A percentile compares a stretch with the other conserved stretches of the same genome.
Conservation (phyloP, 2,888 invertebrate species). For the Leptothorax acervorum region DNA sequence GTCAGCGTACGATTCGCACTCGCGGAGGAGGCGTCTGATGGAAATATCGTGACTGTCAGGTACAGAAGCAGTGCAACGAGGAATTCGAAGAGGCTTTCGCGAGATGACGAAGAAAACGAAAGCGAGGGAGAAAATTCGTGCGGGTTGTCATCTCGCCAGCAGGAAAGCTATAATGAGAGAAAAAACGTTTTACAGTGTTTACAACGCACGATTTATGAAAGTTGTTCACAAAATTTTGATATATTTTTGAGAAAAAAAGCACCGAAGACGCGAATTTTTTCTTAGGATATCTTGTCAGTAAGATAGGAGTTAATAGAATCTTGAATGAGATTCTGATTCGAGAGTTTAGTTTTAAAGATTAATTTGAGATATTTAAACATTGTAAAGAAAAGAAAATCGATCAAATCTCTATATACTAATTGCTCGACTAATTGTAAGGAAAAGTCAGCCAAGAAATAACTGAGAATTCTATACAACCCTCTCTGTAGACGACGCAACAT, state of each 20-base stretch:
- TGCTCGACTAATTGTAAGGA: background rate
- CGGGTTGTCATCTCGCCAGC: conserved; percentile 11
- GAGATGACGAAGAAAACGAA: conserved; percentile 25
- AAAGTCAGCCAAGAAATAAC: background rate
- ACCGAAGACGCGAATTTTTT: background rate
- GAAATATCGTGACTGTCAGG: conserved; percentile 38
- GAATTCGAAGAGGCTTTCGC: conserved; percentile 19
- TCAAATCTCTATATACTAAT: background rate
- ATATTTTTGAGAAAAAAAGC: background rate
- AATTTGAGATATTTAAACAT: background rate
- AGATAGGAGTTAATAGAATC: background rate
- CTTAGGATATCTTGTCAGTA: background rate
- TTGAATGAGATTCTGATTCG: background rate
- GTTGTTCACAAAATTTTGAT: background rate
- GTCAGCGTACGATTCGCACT: conserved; percentile 21
- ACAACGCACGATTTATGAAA: background rate
- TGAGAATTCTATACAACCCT: conserved; percentile 3
- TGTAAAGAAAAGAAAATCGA: background rate
- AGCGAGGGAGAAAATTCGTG: conserved; percentile 2
- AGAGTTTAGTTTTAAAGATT: background rate
- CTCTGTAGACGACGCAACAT: conserved; percentile 10
- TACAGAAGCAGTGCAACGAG: conserved; percentile 11
- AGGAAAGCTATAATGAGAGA: background rate
- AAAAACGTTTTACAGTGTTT: background rate
- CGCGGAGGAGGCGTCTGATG: conserved; percentile 20